A percentile compares a stretch with the other conserved stretches of the same genome.
Evolutionary conservation across 1,140 invertebrate species (phyloP).

Genomic region (Hyles euphorbiae): DNA sequence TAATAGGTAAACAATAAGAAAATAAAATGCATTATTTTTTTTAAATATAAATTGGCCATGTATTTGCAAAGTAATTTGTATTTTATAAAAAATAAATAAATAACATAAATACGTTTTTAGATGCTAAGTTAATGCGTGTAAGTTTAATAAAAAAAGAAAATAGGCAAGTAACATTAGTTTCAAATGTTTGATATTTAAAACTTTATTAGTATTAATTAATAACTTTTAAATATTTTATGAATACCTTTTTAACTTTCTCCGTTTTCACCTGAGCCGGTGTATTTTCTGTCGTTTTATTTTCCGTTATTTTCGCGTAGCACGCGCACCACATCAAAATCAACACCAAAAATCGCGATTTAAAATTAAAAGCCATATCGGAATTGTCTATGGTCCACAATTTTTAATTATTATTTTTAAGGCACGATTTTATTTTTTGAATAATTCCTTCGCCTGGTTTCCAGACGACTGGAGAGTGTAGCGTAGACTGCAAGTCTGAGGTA

Average conservation of each 20-base stretch:
- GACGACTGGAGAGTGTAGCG: background rate
- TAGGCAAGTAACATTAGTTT: background rate
- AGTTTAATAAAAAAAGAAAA: background rate
- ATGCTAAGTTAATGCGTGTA: background rate
- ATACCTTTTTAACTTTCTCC: conserved; percentile 16
- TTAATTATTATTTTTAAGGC: background rate
- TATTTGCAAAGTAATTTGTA: background rate
- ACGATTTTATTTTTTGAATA: background rate
- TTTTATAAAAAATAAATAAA: background rate
- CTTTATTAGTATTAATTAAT: background rate
- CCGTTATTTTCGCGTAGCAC: conserved; percentile 15
- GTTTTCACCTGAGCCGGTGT: conserved; percentile 11
- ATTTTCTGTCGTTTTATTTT: conserved; percentile 16
- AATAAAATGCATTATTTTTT: too few relatives aligned
- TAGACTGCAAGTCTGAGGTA: background rate
- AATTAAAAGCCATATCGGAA: conserved; percentile 15
- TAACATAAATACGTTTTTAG: background rate
- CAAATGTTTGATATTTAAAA: background rate
- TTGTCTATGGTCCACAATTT: background rate
- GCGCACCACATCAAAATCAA: conserved; percentile 19
- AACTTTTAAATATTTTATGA: too few relatives aligned
- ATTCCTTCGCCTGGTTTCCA: too few relatives aligned
- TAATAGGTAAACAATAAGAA: too few relatives aligned
- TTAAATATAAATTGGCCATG: background rate
- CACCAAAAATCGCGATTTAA: conserved; percentile 10